Percentiles rank a stretch among this genome's conserved stretches.
These are phyloP conservation scores for Ferrisia virgata DNA, from an alignment of 2,888 invertebrate genomes.

Conservation along the genomic window DNA sequence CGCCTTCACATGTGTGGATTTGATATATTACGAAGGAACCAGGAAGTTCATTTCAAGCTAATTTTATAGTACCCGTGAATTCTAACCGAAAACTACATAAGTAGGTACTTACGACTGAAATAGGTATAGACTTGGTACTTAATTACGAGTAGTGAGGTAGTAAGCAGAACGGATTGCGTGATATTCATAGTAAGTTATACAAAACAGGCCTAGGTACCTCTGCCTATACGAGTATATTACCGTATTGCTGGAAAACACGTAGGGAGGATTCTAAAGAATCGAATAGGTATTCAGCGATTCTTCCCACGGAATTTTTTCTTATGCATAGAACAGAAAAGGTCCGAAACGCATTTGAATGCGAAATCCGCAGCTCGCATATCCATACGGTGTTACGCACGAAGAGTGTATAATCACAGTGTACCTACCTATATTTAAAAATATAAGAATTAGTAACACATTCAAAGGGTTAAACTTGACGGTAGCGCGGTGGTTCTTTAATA, in stretches of 20 bases:
- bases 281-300: not conserved
- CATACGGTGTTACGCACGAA: not conserved
- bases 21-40: no score
- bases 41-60: no score
- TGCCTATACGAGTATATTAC: no score
- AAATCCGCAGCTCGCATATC: not conserved
- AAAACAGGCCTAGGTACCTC: no score
- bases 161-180: slow-evolving; percentile 5
- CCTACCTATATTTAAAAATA: not conserved
- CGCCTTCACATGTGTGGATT: no score
- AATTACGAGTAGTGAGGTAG: not conserved
- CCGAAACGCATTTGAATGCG: not conserved
- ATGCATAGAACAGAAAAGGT: not conserved
- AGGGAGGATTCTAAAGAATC: not conserved
- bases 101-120: no score
- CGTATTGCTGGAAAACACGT: not conserved
- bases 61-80: no score
- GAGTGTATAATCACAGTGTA: slow-evolving; percentile 2
- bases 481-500: not conserved
- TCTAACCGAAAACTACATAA: not conserved
- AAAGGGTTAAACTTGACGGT: not conserved
- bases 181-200: no score
- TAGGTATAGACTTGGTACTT: not conserved
- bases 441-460: not conserved
- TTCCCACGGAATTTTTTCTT: slow-evolving; percentile 5